Evolutionary conservation across 2,888 invertebrate genomes (phyloP).

Genomic region (Belgica antarctica): DNA sequence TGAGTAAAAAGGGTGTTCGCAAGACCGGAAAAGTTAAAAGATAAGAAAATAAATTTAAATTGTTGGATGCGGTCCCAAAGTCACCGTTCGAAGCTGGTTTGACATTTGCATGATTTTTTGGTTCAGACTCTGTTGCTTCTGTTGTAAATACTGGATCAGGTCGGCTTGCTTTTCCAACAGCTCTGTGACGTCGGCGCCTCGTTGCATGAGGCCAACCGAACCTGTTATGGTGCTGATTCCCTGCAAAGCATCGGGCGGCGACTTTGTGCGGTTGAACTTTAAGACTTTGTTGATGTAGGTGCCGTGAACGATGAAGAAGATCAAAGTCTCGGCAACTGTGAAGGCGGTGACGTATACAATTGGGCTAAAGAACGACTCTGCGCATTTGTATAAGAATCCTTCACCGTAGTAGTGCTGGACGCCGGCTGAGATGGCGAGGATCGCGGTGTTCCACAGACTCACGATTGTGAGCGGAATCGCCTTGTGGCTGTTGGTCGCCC

Average conservation of each 20-base stretch:
- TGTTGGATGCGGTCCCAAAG: slow-evolving; percentile 3
- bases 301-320: slow-evolving; percentile 57
- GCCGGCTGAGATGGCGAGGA: slow-evolving; percentile 59
- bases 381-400: slow-evolving; percentile 58
- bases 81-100: slow-evolving; percentile 54
- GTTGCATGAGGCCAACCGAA: slow-evolving; percentile 54
- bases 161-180: slow-evolving; percentile 70
- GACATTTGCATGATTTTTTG: slow-evolving; percentile 64
- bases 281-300: slow-evolving; percentile 61
- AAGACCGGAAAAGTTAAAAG: too few species aligned
- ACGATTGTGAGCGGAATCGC: slow-evolving; percentile 63
- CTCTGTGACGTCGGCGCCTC: slow-evolving; percentile 59
- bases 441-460: slow-evolving; percentile 62
- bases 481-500: slow-evolving; percentile 60
- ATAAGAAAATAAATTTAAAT: too few species aligned
- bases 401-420: slow-evolving; percentile 60
- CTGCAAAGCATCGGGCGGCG: slow-evolving; percentile 63
- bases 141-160: slow-evolving; percentile 65
- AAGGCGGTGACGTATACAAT: slow-evolving; percentile 61
- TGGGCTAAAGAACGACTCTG: slow-evolving; percentile 57
- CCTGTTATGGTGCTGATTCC: slow-evolving; percentile 53
- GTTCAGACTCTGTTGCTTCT: slow-evolving; percentile 65
- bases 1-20: too few species aligned
- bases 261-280: slow-evolving; percentile 61
- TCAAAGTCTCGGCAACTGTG: slow-evolving; percentile 57